phyloP scores from a whole-genome alignment of 2,113 vertebrate genomes.

The Seriola rivoliana region DNA sequence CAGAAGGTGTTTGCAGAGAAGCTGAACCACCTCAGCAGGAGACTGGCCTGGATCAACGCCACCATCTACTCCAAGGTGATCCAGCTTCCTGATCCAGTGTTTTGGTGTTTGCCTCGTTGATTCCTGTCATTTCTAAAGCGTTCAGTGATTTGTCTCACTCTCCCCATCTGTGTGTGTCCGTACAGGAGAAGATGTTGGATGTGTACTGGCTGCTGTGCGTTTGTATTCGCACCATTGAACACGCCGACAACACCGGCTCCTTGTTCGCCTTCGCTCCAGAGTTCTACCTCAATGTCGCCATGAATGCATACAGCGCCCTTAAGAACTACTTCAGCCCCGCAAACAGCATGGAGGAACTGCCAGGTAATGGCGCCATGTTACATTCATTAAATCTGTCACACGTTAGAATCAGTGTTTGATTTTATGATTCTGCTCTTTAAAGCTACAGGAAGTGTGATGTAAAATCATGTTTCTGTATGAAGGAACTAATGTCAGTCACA shows the following conservation, averaged over 20 bases:
- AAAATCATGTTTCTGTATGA: too few relatives aligned
- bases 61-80: conserved; percentile 97
- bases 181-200: conserved; percentile 97
- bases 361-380: conserved; percentile 76
- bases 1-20: conserved; percentile 98
- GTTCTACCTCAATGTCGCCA: conserved; percentile 98
- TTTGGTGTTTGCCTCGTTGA: background rate
- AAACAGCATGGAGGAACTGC: conserved; percentile 95
- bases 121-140: background rate
- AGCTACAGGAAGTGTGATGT: too few relatives aligned
- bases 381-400: too few relatives aligned
- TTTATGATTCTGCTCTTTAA: too few relatives aligned
- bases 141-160: background rate
- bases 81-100: accelerated
- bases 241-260: conserved; percentile 89
- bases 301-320: conserved; percentile 98
- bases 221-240: conserved; percentile 93
- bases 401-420: too few relatives aligned
- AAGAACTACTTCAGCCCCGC: conserved; percentile 98
- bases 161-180: background rate
- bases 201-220: conserved; percentile 95
- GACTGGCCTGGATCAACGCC: conserved; percentile 97
- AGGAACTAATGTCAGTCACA: too few relatives aligned
- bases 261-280: conserved; percentile 95
- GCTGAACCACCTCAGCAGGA: conserved; percentile 95